These are phyloP conservation scores for Apodemia hepburni DNA, from an alignment of 2,888 invertebrate species.

Conservation along the genomic window DNA sequence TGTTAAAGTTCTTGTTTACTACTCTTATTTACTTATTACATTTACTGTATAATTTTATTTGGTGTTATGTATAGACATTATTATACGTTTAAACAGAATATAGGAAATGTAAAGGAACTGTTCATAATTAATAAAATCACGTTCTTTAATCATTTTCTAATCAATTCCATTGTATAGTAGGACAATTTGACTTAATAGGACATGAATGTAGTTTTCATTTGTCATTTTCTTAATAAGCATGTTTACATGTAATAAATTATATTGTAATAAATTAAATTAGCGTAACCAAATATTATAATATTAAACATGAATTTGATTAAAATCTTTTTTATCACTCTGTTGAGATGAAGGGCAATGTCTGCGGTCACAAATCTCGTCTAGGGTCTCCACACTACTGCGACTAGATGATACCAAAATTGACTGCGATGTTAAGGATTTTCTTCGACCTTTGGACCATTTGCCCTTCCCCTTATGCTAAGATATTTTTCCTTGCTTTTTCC, in stretches of 20 bases:
- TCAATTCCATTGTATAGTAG: conserved; percentile 52
- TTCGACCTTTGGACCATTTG: conserved; percentile 79
- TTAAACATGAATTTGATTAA: conserved; percentile 82
- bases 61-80: conserved; percentile 1
- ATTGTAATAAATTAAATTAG: conserved; percentile 23
- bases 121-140: conserved; percentile 33
- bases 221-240: not conserved
- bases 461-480: conserved; percentile 85
- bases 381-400: conserved; percentile 68
- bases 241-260: conserved; percentile 10
- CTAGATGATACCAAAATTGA: conserved; percentile 63
- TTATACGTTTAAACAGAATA: conserved; percentile 20
- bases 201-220: not conserved
- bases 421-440: conserved; percentile 57
- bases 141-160: conserved; percentile 39
- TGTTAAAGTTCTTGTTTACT: conserved; percentile 26
- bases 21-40: conserved; percentile 21
- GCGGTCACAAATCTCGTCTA: conserved; percentile 56
- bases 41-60: not conserved
- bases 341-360: conserved; percentile 56
- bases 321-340: conserved; percentile 52
- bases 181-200: conserved; percentile 20
- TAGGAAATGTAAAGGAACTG: conserved; percentile 35
- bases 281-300: conserved; percentile 21
- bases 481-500: conserved; percentile 77